phyloP scores from a whole-genome alignment of 2,888 invertebrate genomes.

The Megaustenia siamemsis region DNA sequence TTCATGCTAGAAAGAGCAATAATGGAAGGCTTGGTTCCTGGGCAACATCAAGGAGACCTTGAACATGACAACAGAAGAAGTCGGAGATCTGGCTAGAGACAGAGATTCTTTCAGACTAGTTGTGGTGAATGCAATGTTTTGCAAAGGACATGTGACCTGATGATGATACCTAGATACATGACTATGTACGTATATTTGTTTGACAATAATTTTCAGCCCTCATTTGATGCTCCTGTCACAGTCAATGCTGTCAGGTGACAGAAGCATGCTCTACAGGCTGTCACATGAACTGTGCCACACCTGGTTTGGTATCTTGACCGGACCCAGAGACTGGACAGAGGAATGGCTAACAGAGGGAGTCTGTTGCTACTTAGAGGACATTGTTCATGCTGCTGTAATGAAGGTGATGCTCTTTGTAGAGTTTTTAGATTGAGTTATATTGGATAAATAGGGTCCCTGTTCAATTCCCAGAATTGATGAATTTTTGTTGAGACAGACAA shows the following conservation, averaged over 20 bases:
- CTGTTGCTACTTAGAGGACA: constrained; percentile 80
- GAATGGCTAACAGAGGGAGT: constrained; percentile 82
- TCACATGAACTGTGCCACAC: constrained; percentile 81
- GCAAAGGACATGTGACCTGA: too few species aligned
- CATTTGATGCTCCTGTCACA: constrained; percentile 80
- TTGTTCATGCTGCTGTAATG: constrained; percentile 73
- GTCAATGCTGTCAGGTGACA: constrained; percentile 72
- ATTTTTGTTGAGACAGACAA: too few species aligned
- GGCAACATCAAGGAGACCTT: too few species aligned
- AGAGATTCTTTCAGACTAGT: too few species aligned
- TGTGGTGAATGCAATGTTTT: too few species aligned
- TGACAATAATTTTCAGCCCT: constrained; percentile 75
- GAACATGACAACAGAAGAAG: too few species aligned
- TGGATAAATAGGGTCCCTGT: too few species aligned
- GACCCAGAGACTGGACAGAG: constrained; percentile 81
- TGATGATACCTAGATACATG: not conserved
- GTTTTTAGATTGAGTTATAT: too few species aligned
- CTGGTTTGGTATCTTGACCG: constrained; percentile 81
- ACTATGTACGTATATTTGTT: not conserved
- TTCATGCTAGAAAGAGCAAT: too few species aligned
- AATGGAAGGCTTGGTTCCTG: too few species aligned
- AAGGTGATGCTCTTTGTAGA: constrained; percentile 33
- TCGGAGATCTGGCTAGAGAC: too few species aligned
- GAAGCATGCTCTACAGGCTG: constrained; percentile 73
- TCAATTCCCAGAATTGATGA: too few species aligned